phyloP scores from a whole-genome alignment of 2,797 vertebrate genomes.

The Babyrousa celebensis region DNA sequence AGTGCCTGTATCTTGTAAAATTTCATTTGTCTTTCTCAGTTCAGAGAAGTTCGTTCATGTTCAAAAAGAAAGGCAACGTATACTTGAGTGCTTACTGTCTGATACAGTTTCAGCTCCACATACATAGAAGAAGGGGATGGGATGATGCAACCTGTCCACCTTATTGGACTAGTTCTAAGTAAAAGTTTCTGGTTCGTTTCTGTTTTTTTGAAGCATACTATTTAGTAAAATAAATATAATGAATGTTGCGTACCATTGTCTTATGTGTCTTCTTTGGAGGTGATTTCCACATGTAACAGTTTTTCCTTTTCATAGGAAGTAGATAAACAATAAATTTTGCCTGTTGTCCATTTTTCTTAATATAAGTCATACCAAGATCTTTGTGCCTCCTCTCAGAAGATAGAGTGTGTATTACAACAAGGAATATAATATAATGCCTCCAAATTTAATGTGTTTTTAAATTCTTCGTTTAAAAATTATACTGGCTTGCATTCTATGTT shows the following conservation, averaged over 20 bases:
- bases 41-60: conserved; percentile 75
- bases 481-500: conserved; percentile 69
- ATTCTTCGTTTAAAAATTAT: conserved; percentile 68
- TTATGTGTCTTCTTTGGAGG: conserved; percentile 79
- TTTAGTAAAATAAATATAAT: conserved; percentile 87
- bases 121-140: conserved; percentile 43
- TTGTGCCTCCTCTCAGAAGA: conserved; percentile 48
- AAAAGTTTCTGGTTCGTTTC: conserved; percentile 77
- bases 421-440: conserved; percentile 28
- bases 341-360: conserved; percentile 9
- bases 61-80: conserved; percentile 64
- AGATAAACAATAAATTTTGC: conserved; percentile 59
- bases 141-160: conserved; percentile 10
- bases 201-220: conserved; percentile 83
- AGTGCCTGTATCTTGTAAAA: conserved; percentile 92
- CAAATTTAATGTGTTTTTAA: conserved; percentile 67
- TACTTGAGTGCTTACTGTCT: conserved; percentile 57
- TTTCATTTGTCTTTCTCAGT: conserved; percentile 79
- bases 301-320: conserved; percentile 51
- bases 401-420: conserved; percentile 54
- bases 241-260: conserved; percentile 74
- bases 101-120: conserved; percentile 30
- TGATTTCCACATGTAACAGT: conserved; percentile 9
- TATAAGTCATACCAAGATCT: conserved; percentile 61
- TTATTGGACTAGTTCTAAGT: conserved; percentile 75